Evolutionary conservation across 2,888 invertebrate species (phyloP).

Genomic region (Perithous albicinctus): DNA sequence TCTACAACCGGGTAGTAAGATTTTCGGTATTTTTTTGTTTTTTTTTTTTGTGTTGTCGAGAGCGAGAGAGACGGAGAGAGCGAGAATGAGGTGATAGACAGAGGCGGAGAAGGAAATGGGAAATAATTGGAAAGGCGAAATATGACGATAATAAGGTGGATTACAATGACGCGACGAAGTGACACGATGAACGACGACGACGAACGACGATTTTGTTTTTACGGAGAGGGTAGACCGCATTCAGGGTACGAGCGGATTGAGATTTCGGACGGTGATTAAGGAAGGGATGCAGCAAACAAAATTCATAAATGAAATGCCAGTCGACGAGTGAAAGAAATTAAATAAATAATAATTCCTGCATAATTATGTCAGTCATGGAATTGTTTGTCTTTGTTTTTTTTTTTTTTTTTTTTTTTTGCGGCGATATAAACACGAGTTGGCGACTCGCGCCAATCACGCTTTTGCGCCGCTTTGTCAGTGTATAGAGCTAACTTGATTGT

Average conservation of each 20-base stretch:
- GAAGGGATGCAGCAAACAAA: slow-evolving; percentile 81
- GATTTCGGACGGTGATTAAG: slow-evolving; percentile 48
- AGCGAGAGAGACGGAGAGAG: slow-evolving; percentile 72
- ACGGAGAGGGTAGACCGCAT: slow-evolving; percentile 36
- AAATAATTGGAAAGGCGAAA: slow-evolving; percentile 54
- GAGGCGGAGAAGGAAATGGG: slow-evolving; percentile 24
- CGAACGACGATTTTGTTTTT: slow-evolving; percentile 54
- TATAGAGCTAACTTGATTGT: slow-evolving; percentile 75
- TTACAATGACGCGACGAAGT: slow-evolving; percentile 60
- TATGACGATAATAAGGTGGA: slow-evolving; percentile 45
- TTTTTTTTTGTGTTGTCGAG: slow-evolving; percentile 45
- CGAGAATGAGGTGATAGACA: slow-evolving; percentile 48
- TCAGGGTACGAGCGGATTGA: slow-evolving; percentile 38
- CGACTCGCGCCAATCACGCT: slow-evolving; percentile 28
- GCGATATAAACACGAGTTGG: slow-evolving; percentile 14
- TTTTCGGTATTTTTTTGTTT: slow-evolving; percentile 33
- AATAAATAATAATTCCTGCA: slow-evolving; percentile 67
- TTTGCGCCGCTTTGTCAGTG: slow-evolving; percentile 44
- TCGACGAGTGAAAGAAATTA: slow-evolving; percentile 74
- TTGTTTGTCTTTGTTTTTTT: slow-evolving; percentile 38
- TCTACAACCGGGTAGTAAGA: slow-evolving; percentile 85
- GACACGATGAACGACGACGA: slow-evolving; percentile 65
- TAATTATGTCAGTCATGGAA: slow-evolving; percentile 51
- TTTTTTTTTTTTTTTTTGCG: slow-evolving; percentile 17
- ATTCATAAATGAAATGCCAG: slow-evolving; percentile 81